These are phyloP conservation scores for Sialia sialis DNA, from an alignment of 2,113 vertebrate genomes.

Conservation along the genomic window DNA sequence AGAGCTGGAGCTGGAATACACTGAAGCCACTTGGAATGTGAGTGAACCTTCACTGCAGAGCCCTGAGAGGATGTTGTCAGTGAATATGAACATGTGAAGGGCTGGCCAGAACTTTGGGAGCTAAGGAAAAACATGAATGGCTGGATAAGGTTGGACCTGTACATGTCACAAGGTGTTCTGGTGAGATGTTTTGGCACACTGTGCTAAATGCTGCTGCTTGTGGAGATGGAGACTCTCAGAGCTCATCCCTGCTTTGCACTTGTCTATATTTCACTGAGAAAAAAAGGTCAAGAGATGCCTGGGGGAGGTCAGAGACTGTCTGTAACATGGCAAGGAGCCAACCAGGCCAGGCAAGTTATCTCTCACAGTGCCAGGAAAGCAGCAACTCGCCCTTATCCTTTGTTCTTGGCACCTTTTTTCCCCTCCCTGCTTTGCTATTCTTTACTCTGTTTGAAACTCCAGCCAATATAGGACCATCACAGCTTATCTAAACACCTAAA, in stretches of 20 bases:
- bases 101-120: neutral
- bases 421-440: neutral
- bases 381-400: neutral
- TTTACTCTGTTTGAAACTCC: neutral
- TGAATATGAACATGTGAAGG: neutral
- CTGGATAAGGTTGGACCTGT: neutral
- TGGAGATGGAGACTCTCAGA: neutral
- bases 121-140: neutral
- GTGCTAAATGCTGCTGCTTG: neutral
- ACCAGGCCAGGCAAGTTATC: fast-evolving
- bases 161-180: neutral
- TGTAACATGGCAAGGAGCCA: neutral
- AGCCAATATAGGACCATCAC: neutral
- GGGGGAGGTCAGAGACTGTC: neutral
- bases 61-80: neutral
- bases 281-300: neutral
- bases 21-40: neutral
- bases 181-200: neutral
- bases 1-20: neutral
- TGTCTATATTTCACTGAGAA: neutral
- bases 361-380: neutral
- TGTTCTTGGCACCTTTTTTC: neutral
- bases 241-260: neutral
- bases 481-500: neutral
- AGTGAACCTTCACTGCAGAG: neutral